Evolutionary conservation across 2,113 vertebrate species (phyloP).

Genomic region (Dissostichus mawsoni): DNA sequence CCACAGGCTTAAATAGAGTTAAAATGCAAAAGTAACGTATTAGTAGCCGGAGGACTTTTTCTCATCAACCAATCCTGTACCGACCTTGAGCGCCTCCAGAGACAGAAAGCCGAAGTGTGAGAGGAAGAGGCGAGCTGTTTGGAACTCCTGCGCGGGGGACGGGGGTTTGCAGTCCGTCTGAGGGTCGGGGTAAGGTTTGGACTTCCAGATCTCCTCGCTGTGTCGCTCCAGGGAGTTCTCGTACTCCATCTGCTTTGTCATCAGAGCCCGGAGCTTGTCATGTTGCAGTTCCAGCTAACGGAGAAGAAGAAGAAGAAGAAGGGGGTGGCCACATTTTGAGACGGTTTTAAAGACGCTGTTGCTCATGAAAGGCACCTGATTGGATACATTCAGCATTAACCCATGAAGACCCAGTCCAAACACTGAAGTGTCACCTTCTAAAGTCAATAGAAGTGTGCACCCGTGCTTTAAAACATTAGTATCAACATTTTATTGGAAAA

Average conservation of each 20-base stretch:
- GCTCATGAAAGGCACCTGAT: not conserved
- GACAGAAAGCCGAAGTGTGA: slow-evolving; percentile 97
- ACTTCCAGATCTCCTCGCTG: slow-evolving; percentile 89
- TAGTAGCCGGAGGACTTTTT: not conserved
- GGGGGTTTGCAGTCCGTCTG: slow-evolving; percentile 93
- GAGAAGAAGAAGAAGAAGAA: not conserved
- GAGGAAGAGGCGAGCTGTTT: slow-evolving; percentile 95
- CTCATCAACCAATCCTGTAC: not conserved
- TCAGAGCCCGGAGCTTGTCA: slow-evolving; percentile 90
- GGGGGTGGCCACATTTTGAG: not conserved
- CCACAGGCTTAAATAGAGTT: not conserved
- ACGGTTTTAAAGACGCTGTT: not conserved
- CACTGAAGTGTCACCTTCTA: not conserved
- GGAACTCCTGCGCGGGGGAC: slow-evolving; percentile 93
- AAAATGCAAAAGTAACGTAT: not conserved
- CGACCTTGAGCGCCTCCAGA: slow-evolving; percentile 93
- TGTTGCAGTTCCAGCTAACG: slow-evolving; percentile 91
- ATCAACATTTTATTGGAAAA: not conserved
- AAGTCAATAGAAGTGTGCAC: slow-evolving; percentile 6
- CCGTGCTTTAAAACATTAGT: slow-evolving; percentile 10
- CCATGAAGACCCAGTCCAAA: slow-evolving; percentile 10
- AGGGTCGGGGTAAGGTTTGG: slow-evolving; percentile 91
- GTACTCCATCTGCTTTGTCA: slow-evolving; percentile 93
- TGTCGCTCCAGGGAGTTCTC: slow-evolving; percentile 89
- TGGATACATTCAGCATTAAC: not conserved